These are phyloP conservation scores for Yponomeuta evonymella DNA, from an alignment of 2,888 invertebrate species.

Conservation along the genomic window DNA sequence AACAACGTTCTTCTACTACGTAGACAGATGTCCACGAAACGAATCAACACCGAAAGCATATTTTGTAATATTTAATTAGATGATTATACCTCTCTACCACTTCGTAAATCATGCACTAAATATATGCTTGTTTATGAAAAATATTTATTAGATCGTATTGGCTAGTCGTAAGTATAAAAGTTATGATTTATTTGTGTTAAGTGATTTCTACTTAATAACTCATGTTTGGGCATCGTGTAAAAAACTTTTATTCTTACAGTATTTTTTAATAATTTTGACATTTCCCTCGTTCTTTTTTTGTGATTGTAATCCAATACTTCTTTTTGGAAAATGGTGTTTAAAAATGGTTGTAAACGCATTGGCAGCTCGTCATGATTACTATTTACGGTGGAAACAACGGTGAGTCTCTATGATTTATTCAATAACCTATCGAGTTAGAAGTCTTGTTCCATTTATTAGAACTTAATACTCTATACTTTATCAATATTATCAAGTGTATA, in stretches of 20 bases:
- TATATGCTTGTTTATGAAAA: slow-evolving; percentile 34
- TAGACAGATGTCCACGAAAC: slow-evolving; percentile 38
- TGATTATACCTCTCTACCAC: slow-evolving; percentile 33
- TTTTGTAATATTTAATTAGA: slow-evolving; percentile 11
- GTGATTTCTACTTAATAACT: neutral
- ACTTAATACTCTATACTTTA: slow-evolving; percentile 4
- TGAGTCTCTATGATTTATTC: neutral
- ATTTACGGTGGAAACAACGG: neutral
- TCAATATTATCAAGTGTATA: slow-evolving; percentile 7
- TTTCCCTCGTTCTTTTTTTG: neutral
- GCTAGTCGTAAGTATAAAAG: slow-evolving; percentile 32
- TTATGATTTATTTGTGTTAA: neutral
- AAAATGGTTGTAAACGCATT: neutral
- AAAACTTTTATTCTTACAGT: neutral
- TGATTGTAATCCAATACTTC: neutral
- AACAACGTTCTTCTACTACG: slow-evolving; percentile 39
- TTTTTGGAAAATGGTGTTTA: neutral
- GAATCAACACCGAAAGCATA: slow-evolving; percentile 52
- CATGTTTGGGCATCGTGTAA: neutral
- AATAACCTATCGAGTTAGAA: neutral
- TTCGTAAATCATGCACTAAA: slow-evolving; percentile 43
- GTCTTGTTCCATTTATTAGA: slow-evolving; percentile 4
- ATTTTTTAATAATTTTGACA: neutral
- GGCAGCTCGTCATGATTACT: neutral
- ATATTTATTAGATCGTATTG: slow-evolving; percentile 27